Conservation (phyloP, 2,797 vertebrate genomes). For the Pseudocheirus occidentalis region DNA sequence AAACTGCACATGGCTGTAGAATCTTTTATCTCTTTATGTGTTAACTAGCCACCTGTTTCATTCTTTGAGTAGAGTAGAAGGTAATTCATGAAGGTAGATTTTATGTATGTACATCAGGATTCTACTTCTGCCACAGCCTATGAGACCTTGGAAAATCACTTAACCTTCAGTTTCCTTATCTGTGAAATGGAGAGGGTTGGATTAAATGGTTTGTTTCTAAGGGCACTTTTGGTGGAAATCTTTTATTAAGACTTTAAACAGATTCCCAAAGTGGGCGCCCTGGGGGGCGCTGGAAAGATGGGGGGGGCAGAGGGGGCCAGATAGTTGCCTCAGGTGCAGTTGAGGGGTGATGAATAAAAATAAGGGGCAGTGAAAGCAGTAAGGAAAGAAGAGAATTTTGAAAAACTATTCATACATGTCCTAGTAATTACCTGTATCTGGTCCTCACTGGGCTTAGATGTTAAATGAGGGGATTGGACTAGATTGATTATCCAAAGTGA, state of each 20-base stretch:
- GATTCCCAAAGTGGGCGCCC: no score
- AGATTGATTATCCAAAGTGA: not conserved
- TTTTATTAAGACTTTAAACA: not conserved
- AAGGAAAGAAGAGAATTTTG: no score
- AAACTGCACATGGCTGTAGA: not conserved
- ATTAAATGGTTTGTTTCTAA: not conserved
- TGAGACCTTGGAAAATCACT: not conserved
- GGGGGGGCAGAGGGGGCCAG: no score
- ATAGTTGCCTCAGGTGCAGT: no score
- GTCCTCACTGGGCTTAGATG: not conserved
- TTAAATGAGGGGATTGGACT: not conserved
- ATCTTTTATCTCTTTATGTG: not conserved
- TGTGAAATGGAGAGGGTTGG: not conserved
- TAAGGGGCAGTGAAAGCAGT: no score
- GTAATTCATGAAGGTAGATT: not conserved
- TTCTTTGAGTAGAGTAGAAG: not conserved
- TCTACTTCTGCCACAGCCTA: not conserved
- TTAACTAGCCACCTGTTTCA: not conserved
- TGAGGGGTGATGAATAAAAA: no score
- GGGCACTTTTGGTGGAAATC: not conserved
- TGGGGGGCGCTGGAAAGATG: no score
- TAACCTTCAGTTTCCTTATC: not conserved
- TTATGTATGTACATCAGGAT: not conserved
- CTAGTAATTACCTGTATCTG: not conserved
- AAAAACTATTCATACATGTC: no score